These are phyloP conservation scores for Bettongia penicillata DNA, from an alignment of 2,113 vertebrate species.

Conservation along the genomic window DNA sequence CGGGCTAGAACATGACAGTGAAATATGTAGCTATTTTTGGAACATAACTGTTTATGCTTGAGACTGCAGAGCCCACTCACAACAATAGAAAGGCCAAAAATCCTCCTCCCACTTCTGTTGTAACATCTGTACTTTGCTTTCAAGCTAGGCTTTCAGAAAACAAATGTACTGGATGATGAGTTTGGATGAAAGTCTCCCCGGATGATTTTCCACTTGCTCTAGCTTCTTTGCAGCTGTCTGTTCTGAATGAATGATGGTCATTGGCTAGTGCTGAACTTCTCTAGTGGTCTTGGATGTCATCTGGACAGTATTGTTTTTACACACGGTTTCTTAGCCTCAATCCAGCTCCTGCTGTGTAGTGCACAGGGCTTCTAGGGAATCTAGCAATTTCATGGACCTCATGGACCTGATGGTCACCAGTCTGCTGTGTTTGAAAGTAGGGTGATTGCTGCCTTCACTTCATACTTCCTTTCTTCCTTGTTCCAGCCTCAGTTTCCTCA, in stretches of 20 bases:
- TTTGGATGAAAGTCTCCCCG: not conserved
- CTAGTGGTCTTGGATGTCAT: not conserved
- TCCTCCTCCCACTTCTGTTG: not conserved
- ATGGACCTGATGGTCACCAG: not conserved
- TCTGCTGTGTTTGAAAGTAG: not conserved
- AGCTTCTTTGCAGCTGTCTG: slow-evolving; percentile 9
- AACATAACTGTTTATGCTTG: not conserved
- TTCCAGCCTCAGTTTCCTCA: not conserved
- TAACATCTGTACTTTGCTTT: slow-evolving; percentile 20
- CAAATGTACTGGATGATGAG: not conserved
- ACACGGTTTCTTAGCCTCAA: not conserved
- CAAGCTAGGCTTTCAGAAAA: slow-evolving; percentile 14
- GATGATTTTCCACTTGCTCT: not conserved
- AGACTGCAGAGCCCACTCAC: not conserved
- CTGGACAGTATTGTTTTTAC: not conserved
- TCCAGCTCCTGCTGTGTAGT: not conserved
- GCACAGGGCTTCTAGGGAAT: not conserved
- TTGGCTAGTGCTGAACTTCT: not conserved
- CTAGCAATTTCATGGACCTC: not conserved
- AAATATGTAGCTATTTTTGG: not conserved
- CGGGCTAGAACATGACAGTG: not conserved
- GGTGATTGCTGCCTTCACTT: not conserved
- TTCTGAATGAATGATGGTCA: not conserved
- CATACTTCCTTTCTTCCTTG: not conserved
- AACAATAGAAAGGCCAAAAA: not conserved